Conservation (phyloP, 2,888 invertebrate species). For the Agrilus mali region DNA sequence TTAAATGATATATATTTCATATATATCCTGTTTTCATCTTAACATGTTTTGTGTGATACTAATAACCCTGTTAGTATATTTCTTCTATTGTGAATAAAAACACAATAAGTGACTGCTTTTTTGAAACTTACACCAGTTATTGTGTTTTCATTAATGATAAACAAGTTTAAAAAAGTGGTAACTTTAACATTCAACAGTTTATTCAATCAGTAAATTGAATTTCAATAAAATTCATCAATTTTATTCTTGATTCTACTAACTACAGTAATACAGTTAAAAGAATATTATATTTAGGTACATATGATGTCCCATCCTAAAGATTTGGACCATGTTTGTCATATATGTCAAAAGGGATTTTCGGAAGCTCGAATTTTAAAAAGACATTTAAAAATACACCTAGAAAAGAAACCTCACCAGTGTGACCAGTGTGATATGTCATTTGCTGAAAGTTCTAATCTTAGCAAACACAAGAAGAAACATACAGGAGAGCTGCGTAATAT, state of each 20-base stretch:
- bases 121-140: too few relatives aligned
- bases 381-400: slow-evolving; percentile 36
- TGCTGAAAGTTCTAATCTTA: slow-evolving; percentile 37
- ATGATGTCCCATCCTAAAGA: slow-evolving; percentile 35
- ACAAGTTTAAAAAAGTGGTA: too few relatives aligned
- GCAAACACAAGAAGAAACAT: slow-evolving; percentile 38
- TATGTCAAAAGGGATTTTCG: slow-evolving; percentile 33
- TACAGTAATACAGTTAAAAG: too few relatives aligned
- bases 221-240: neutral
- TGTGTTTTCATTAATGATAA: too few relatives aligned
- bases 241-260: too few relatives aligned
- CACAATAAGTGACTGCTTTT: too few relatives aligned
- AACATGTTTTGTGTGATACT: too few relatives aligned
- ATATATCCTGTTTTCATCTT: too few relatives aligned
- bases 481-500: slow-evolving; percentile 37
- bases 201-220: neutral
- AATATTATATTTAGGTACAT: slow-evolving; percentile 28
- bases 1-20: too few relatives aligned
- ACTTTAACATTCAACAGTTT: too few relatives aligned
- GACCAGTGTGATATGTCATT: slow-evolving; percentile 37
- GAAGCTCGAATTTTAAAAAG: slow-evolving; percentile 33
- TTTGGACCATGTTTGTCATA: slow-evolving; percentile 26
- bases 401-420: slow-evolving; percentile 36
- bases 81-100: too few relatives aligned
- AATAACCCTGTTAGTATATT: too few relatives aligned